Evolutionary conservation across 2,113 vertebrate genomes (phyloP).

Genomic region (Plestiodon gilberti): DNA sequence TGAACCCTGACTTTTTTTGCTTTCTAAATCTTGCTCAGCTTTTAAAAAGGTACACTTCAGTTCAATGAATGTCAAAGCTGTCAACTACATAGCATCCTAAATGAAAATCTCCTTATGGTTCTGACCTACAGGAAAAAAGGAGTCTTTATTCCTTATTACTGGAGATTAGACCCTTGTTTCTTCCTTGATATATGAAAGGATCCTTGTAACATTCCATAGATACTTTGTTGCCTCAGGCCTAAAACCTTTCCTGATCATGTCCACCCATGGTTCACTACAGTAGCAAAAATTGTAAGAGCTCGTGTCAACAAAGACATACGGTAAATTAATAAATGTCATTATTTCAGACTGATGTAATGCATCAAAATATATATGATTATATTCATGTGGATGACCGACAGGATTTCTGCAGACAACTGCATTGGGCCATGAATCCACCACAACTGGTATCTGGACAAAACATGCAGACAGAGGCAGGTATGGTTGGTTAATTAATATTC

Average conservation of each 20-base stretch:
- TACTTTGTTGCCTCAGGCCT: not conserved
- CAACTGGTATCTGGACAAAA: slow-evolving; percentile 78
- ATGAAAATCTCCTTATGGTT: no score
- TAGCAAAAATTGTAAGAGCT: no score
- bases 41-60: not conserved
- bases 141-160: not conserved
- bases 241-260: not conserved
- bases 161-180: not conserved
- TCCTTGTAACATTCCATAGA: not conserved
- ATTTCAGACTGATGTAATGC: slow-evolving; percentile 95
- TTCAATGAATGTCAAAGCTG: not conserved
- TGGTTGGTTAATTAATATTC: slow-evolving; percentile 36
- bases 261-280: not conserved
- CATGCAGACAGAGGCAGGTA: slow-evolving; percentile 79
- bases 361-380: slow-evolving; percentile 96
- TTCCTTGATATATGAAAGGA: not conserved
- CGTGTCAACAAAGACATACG: not conserved
- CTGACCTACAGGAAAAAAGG: not conserved
- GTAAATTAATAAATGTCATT: slow-evolving; percentile 13
- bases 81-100: not conserved
- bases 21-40: not conserved
- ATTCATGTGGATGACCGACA: slow-evolving; percentile 97
- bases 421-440: slow-evolving; percentile 97
- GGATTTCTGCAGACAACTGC: slow-evolving; percentile 93
- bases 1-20: no score